A percentile compares a stretch with the other conserved stretches of the same genome.
Evolutionary conservation across 2,113 vertebrate species (phyloP).

Genomic region (Nestor notabilis): DNA sequence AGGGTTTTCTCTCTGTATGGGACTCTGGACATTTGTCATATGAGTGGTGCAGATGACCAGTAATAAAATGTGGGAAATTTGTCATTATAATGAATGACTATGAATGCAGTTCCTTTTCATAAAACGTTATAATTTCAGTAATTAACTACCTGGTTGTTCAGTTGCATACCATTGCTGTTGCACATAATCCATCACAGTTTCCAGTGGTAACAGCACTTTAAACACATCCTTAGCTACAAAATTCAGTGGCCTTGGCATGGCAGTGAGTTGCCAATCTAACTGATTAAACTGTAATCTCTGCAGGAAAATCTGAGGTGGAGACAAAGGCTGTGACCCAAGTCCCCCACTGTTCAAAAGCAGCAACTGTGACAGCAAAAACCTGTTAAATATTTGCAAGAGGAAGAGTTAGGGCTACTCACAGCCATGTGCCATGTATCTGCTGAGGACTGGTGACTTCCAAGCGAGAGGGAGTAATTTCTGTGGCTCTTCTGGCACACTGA

Average conservation of each 20-base stretch:
- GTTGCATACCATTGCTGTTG: neutral
- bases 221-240: neutral
- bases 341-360: neutral
- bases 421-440: accelerated
- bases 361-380: neutral
- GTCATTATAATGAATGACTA: neutral
- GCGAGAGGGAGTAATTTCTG: neutral
- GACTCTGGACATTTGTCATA: neutral
- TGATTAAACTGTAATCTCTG: neutral
- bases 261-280: neutral
- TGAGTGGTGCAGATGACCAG: neutral
- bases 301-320: neutral
- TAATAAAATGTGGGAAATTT: neutral
- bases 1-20: neutral
- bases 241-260: neutral
- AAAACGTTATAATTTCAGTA: neutral
- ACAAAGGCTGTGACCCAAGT: neutral
- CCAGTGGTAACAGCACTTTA: neutral
- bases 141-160: constrained; percentile 1
- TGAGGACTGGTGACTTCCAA: neutral
- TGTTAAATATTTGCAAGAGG: neutral
- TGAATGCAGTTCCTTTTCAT: neutral
- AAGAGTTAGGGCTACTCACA: neutral
- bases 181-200: neutral
- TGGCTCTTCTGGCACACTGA: neutral